Percentiles rank a stretch among this genome's conserved stretches.
These are phyloP conservation scores for Peromyscus eremicus DNA, from an alignment of 2,797 vertebrate genomes.

Conservation along the genomic window DNA sequence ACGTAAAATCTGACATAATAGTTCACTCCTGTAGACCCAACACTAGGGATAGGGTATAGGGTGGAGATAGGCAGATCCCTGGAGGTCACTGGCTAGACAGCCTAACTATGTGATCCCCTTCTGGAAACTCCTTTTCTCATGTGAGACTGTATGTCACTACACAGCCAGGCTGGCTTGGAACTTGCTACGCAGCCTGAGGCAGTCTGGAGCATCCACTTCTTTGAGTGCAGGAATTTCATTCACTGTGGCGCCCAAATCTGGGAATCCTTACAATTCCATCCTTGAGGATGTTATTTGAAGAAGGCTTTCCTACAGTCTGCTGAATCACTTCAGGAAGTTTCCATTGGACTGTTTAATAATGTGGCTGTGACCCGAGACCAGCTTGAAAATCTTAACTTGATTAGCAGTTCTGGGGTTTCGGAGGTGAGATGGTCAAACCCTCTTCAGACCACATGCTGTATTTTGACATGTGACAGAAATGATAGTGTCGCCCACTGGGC, in stretches of 20 bases:
- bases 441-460: background rate
- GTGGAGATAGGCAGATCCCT: background rate
- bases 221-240: background rate
- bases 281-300: conserved; percentile 5
- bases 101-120: background rate
- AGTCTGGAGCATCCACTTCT: background rate
- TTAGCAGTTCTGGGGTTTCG: background rate
- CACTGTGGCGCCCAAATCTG: background rate
- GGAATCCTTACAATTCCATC: no score
- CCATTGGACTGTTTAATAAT: background rate
- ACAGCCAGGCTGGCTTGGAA: background rate
- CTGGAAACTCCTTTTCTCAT: background rate
- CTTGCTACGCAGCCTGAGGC: background rate
- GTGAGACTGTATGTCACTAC: background rate
- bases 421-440: background rate
- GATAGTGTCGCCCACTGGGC: background rate
- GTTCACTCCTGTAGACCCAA: no score
- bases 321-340: background rate
- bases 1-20: background rate
- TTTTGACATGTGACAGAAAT: background rate
- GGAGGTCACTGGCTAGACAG: background rate
- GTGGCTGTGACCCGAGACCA: background rate
- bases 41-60: background rate
- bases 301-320: background rate
- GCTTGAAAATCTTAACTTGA: background rate